Percentiles rank a stretch among this genome's conserved stretches.
phyloP scores from a whole-genome alignment of 2,888 invertebrate genomes.

The Drosophila quinaria region DNA sequence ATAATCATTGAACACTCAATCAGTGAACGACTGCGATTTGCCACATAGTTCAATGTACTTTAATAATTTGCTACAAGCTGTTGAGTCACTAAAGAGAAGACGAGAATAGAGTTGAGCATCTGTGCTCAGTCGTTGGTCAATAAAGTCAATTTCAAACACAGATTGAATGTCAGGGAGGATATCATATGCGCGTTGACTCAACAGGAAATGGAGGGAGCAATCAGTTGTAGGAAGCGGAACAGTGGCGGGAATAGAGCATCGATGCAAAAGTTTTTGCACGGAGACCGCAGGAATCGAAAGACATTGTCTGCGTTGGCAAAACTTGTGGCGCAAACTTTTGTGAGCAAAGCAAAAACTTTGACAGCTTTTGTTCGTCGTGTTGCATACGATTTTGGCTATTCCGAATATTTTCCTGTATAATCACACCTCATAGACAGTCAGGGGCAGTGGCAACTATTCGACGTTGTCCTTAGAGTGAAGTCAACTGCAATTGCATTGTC shows the following conservation, averaged over 20 bases:
- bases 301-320: slow-evolving; percentile 64
- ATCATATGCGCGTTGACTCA: slow-evolving; percentile 63
- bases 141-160: slow-evolving; percentile 62
- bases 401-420: slow-evolving; percentile 46
- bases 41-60: slow-evolving; percentile 48
- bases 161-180: slow-evolving; percentile 75
- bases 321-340: slow-evolving; percentile 67
- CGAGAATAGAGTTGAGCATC: slow-evolving; percentile 6
- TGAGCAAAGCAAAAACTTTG: slow-evolving; percentile 64
- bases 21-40: background rate
- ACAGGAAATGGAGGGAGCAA: background rate
- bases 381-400: slow-evolving; percentile 50
- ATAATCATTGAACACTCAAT: background rate
- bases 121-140: slow-evolving; percentile 54
- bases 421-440: slow-evolving; percentile 43
- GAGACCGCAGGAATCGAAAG: slow-evolving; percentile 44
- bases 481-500: slow-evolving; percentile 36
- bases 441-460: slow-evolving; percentile 14
- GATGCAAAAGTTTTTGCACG: slow-evolving; percentile 34
- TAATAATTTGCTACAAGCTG: slow-evolving; percentile 63
- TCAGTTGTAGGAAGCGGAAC: background rate
- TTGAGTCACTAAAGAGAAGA: slow-evolving; percentile 30
- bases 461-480: background rate
- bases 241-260: slow-evolving; percentile 6
- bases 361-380: slow-evolving; percentile 49